Conservation (phyloP, 2,888 invertebrate species). For the Falcaria lacertinaria region DNA sequence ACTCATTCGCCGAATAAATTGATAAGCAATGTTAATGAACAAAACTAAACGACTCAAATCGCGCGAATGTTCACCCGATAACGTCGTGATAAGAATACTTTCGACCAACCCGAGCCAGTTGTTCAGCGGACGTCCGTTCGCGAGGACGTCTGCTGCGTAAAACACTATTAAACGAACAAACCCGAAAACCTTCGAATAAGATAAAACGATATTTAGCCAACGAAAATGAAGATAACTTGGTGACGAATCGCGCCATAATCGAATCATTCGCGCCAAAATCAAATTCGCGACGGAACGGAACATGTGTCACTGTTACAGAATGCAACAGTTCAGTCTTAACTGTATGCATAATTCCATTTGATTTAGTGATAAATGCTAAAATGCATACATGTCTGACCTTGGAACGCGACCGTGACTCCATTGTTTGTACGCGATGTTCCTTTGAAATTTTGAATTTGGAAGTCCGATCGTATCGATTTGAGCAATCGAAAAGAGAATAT, state of each 20-base stretch:
- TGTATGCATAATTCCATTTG: constrained; percentile 62
- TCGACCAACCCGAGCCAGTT: constrained; percentile 47
- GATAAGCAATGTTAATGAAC: constrained; percentile 30
- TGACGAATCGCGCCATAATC: constrained; percentile 18
- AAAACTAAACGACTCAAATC: constrained; percentile 34
- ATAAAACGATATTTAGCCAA: constrained; percentile 25
- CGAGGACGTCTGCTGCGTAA: constrained; percentile 50
- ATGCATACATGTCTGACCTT: constrained; percentile 59
- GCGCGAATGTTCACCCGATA: constrained; percentile 33
- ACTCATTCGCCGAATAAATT: too few relatives aligned
- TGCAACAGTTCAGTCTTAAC: constrained; percentile 40
- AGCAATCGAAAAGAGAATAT: background rate
- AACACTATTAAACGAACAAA: constrained; percentile 45
- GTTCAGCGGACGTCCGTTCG: constrained; percentile 54
- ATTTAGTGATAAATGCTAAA: constrained; percentile 47
- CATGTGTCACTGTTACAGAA: constrained; percentile 34
- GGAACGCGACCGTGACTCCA: constrained; percentile 46
- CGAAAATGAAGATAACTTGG: constrained; percentile 9
- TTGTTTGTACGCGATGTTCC: constrained; percentile 42
- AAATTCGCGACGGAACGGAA: constrained; percentile 28
- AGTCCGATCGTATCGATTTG: constrained; percentile 10
- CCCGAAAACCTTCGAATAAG: constrained; percentile 38
- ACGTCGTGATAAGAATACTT: constrained; percentile 45
- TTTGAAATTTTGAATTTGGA: constrained; percentile 42
- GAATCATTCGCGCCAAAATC: constrained; percentile 17